phyloP scores from a whole-genome alignment of 2,113 vertebrate genomes.

The Petrocephalus microphthalmus region DNA sequence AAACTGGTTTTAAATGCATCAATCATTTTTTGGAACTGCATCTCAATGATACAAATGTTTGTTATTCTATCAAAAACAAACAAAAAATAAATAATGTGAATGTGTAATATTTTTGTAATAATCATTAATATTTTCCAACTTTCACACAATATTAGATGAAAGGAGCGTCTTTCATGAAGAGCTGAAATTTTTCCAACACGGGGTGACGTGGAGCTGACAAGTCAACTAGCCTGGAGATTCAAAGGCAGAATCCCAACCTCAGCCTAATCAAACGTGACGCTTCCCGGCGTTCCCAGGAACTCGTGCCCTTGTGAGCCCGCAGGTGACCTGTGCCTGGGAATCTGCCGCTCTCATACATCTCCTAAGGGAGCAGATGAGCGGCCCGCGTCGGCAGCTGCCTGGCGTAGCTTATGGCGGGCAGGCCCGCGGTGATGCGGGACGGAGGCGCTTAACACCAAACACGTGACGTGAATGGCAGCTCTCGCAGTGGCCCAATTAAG shows the following conservation, averaged over 20 bases:
- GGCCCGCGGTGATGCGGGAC: not conserved
- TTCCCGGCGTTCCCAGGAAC: not conserved
- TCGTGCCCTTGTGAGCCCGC: not conserved
- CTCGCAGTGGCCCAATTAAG: not conserved
- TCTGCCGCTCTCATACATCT: not conserved
- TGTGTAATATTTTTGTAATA: not conserved
- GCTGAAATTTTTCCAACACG: not conserved
- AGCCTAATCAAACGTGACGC: not conserved
- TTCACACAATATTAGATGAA: not conserved
- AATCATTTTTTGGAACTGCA: not conserved
- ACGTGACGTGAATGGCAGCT: not conserved
- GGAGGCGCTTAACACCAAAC: not conserved
- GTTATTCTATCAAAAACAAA: not conserved
- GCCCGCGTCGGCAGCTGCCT: not conserved
- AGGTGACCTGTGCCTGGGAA: slow-evolving; percentile 28
- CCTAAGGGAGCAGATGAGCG: slow-evolving; percentile 19
- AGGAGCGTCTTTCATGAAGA: not conserved
- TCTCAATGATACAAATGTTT: not conserved
- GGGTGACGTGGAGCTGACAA: not conserved
- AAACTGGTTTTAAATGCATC: not conserved
- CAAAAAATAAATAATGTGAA: not conserved
- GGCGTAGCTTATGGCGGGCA: not conserved
- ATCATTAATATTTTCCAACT: not conserved
- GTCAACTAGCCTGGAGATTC: not conserved
- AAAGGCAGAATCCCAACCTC: not conserved